Evolutionary conservation across 2,113 vertebrate species (phyloP).

Genomic region (Eublepharis macularius): DNA sequence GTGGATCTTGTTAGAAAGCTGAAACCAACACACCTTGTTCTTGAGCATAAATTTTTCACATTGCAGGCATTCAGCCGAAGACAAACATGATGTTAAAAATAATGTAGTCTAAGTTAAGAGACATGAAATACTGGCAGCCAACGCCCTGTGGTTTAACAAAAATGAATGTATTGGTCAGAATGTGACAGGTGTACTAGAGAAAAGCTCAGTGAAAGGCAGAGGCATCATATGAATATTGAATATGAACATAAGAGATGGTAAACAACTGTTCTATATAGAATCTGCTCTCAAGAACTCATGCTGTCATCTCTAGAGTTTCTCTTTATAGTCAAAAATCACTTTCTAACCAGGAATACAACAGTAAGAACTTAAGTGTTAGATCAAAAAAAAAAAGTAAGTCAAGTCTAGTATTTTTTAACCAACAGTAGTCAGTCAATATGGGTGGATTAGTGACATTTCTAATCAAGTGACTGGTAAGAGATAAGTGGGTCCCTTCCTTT

Average conservation of each 20-base stretch:
- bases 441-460: no score
- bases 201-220: neutral
- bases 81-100: slow-evolving; percentile 49
- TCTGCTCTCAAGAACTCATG: neutral
- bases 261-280: neutral
- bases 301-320: accelerated
- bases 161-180: neutral
- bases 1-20: neutral
- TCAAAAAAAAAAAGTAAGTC: neutral
- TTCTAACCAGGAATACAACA: neutral
- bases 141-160: neutral
- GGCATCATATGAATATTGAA: neutral
- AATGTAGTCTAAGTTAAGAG: slow-evolving; percentile 13
- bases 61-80: slow-evolving; percentile 45
- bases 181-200: neutral
- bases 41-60: slow-evolving; percentile 35
- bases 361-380: neutral
- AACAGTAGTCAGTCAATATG: neutral
- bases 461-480: no score
- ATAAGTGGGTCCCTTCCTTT: no score
- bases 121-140: neutral
- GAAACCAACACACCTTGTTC: slow-evolving; percentile 41
- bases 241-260: accelerated
- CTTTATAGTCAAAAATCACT: neutral
- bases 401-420: neutral